Evolutionary conservation across 2,797 vertebrate species (phyloP).

Genomic region (Leucoraja ocellata): DNA sequence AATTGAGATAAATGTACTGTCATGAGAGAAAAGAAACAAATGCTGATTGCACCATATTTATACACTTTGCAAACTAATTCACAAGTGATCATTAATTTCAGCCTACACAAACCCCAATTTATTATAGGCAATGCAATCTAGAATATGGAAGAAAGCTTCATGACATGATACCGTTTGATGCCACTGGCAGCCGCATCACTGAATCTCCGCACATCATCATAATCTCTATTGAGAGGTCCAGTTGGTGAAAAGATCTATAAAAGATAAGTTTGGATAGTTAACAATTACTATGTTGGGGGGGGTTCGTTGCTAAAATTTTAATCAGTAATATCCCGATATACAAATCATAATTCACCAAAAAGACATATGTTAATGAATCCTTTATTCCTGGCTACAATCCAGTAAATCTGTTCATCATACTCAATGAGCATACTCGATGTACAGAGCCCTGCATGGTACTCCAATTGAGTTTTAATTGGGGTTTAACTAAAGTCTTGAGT

Average conservation of each 20-base stretch:
- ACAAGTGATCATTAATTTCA: not conserved
- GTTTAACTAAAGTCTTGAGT: not conserved
- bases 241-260: conserved; percentile 57
- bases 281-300: not conserved
- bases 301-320: not conserved
- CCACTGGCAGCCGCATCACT: conserved; percentile 61
- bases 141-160: not conserved
- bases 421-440: not conserved
- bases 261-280: not conserved
- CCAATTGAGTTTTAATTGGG: not conserved
- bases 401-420: not conserved
- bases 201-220: conserved; percentile 66
- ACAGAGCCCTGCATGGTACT: not conserved
- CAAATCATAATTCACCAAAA: not conserved
- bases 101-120: not conserved
- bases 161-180: conserved; percentile 58
- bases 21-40: not conserved
- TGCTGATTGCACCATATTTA: not conserved
- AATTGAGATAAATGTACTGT: not conserved
- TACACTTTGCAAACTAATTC: not conserved
- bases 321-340: too few species aligned
- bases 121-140: not conserved
- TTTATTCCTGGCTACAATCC: not conserved
- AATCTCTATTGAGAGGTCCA: conserved; percentile 67
- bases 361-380: too few species aligned